Conservation (phyloP, 2,797 vertebrate genomes). For the Sebastes iracundus region DNA sequence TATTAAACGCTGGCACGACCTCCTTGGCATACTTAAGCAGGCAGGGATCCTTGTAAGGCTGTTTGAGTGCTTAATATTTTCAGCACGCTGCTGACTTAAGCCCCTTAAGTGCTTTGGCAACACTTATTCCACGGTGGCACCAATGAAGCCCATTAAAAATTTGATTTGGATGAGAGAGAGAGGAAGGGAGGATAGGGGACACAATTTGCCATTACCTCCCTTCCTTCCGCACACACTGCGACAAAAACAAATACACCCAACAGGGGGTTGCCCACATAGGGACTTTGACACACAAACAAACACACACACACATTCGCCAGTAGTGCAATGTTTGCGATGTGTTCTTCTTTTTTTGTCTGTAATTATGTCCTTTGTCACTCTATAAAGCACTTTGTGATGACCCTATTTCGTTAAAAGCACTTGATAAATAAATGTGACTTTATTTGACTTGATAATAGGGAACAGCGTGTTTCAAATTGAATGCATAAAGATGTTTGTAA, state of each 20-base stretch:
- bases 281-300: constrained; percentile 40
- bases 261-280: constrained; percentile 61
- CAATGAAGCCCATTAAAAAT: constrained; percentile 85
- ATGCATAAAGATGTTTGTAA: constrained; percentile 59
- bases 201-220: constrained; percentile 67
- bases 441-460: constrained; percentile 67
- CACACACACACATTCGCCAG: constrained; percentile 3
- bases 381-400: constrained; percentile 53
- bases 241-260: constrained; percentile 74
- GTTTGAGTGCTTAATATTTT: constrained; percentile 83
- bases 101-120: constrained; percentile 89
- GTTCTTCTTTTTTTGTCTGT: constrained; percentile 55
- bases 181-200: constrained; percentile 50
- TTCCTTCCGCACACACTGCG: constrained; percentile 60
- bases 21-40: constrained; percentile 78
- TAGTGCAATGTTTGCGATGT: constrained; percentile 43
- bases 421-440: constrained; percentile 67
- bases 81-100: constrained; percentile 83
- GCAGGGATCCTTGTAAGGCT: constrained; percentile 78
- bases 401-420: constrained; percentile 70
- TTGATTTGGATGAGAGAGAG: constrained; percentile 78
- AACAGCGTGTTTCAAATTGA: constrained; percentile 49
- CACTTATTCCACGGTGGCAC: constrained; percentile 84
- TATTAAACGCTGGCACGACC: constrained; percentile 78
- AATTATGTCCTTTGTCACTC: constrained; percentile 64